These are phyloP conservation scores for Holothuria glaberrima DNA, from an alignment of 35 echinoderm and acorn worm species.

Conservation along the genomic window DNA sequence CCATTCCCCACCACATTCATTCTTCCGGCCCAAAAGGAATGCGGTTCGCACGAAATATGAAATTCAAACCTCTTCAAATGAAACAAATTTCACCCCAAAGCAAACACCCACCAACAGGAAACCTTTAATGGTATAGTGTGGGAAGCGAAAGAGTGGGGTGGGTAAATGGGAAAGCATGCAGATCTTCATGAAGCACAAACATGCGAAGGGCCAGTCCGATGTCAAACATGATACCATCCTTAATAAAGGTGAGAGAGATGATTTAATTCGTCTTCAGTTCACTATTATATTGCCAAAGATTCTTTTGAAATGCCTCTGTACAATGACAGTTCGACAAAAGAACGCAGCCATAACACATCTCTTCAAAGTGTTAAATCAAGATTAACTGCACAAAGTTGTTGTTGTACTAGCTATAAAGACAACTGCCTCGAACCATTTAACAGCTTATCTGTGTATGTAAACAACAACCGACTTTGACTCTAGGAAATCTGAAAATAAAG, in stretches of 20 bases:
- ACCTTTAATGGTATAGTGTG: neutral
- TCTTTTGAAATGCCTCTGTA: neutral
- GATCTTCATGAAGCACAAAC: neutral
- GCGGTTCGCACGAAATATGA: neutral
- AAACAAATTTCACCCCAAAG: neutral
- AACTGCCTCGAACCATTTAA: neutral
- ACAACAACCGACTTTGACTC: neutral
- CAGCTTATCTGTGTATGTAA: neutral
- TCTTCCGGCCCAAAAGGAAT: neutral
- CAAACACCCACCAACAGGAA: neutral
- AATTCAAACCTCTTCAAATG: neutral
- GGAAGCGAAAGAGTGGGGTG: neutral
- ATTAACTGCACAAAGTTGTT: neutral
- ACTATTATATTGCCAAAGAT: slow-evolving; percentile 25
- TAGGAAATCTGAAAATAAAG: neutral
- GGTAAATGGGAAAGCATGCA: neutral
- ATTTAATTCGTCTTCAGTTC: neutral
- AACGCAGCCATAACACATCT: neutral
- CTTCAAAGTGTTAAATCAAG: neutral
- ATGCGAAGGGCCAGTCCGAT: neutral
- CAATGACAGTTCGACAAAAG: neutral
- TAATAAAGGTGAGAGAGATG: neutral
- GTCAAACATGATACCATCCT: neutral
- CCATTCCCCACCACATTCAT: neutral
- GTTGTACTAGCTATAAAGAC: neutral